Evolutionary conservation across 2,113 vertebrate species (phyloP).

Genomic region (Junco hyemalis): DNA sequence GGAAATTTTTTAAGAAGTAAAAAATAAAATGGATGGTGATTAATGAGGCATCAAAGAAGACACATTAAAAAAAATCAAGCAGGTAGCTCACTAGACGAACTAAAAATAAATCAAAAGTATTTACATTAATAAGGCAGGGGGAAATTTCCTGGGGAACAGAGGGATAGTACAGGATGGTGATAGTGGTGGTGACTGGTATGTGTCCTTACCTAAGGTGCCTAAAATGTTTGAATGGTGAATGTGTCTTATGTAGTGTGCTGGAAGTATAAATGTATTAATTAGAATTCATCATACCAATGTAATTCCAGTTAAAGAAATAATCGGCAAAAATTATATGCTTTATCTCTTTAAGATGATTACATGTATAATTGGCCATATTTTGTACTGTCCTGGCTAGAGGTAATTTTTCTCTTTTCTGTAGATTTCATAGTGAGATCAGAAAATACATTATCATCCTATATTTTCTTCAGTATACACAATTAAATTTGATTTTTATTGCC

Average conservation of each 20-base stretch:
- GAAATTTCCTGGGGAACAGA: background rate
- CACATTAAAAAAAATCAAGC: background rate
- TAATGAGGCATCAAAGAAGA: background rate
- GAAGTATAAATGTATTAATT: background rate
- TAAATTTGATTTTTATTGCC: background rate
- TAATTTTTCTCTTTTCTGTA: background rate
- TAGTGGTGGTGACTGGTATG: background rate
- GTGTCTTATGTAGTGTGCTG: fast-evolving
- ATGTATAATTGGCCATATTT: background rate
- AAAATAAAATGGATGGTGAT: background rate
- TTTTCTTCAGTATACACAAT: background rate
- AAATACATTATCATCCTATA: background rate
- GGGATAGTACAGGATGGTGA: too few species aligned
- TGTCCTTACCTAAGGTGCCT: fast-evolving
- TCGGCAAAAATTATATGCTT: background rate
- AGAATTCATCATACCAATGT: background rate
- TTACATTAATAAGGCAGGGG: background rate
- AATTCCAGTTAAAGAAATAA: background rate
- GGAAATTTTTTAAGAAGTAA: background rate
- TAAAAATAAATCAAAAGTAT: background rate
- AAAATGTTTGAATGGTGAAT: background rate
- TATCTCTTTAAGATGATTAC: background rate
- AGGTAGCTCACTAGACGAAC: background rate
- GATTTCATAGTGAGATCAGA: background rate
- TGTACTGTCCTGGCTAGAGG: background rate